Percentiles rank a stretch among this genome's conserved stretches.
phyloP scores from a whole-genome alignment of 2,113 vertebrate species.

The Sterrhoptilus dennistouni region DNA sequence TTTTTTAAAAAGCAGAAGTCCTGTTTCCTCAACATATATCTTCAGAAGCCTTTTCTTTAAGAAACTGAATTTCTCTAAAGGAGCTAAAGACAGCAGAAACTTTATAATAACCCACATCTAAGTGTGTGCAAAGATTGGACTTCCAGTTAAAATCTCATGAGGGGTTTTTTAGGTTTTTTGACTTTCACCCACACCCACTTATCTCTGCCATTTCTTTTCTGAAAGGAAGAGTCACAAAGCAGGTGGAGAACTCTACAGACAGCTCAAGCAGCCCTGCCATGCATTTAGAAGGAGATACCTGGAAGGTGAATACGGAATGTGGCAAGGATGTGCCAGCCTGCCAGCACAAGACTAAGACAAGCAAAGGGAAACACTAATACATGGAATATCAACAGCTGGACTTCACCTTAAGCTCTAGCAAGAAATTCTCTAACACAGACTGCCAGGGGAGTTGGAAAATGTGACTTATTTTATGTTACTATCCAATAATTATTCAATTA shows the following conservation, averaged over 20 bases:
- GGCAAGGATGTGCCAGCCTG: background rate
- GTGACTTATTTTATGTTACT: background rate
- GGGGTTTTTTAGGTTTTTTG: background rate
- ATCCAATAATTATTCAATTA: background rate
- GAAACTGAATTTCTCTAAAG: background rate
- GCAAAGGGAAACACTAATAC: background rate
- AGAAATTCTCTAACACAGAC: background rate
- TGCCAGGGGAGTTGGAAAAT: background rate
- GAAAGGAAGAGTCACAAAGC: background rate
- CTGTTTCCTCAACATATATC: background rate
- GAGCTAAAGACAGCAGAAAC: background rate
- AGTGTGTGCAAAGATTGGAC: background rate
- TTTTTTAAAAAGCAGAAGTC: fast-evolving
- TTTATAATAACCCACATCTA: background rate
- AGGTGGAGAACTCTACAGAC: background rate
- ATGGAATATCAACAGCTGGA: background rate
- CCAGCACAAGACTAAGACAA: background rate
- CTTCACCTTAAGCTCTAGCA: too few relatives aligned
- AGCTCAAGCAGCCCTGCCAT: background rate
- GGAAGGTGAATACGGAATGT: background rate
- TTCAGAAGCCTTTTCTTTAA: background rate
- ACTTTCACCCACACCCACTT: background rate
- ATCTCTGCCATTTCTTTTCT: background rate
- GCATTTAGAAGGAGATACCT: background rate
- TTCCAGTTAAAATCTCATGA: background rate